A percentile compares a stretch with the other conserved stretches of the same genome.
phyloP scores from a whole-genome alignment of 2,113 vertebrate genomes.

The Oryzias woworae region DNA sequence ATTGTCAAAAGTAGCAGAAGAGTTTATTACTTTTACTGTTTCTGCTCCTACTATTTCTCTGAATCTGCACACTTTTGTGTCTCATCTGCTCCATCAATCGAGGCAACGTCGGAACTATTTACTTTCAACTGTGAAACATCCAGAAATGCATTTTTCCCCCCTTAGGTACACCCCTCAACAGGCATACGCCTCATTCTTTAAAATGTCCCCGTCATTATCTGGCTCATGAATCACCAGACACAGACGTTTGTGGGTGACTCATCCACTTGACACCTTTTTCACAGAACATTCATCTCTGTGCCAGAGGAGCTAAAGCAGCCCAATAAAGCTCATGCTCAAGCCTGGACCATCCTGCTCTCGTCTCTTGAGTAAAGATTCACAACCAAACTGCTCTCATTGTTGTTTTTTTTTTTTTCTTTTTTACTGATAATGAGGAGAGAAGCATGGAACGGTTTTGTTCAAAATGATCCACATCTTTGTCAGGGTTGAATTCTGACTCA shows the following conservation, averaged over 20 bases:
- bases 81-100: not conserved
- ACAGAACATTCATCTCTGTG: slow-evolving; percentile 36
- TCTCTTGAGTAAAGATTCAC: slow-evolving; percentile 41
- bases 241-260: slow-evolving; percentile 47
- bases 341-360: slow-evolving; percentile 41
- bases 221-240: slow-evolving; percentile 50
- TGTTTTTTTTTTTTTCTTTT: slow-evolving; percentile 28
- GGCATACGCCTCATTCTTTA: slow-evolving; percentile 27
- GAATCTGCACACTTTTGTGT: slow-evolving; percentile 14
- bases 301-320: slow-evolving; percentile 33
- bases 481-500: no score
- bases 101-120: slow-evolving; percentile 11
- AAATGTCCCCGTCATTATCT: slow-evolving; percentile 33
- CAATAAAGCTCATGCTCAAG: slow-evolving; percentile 17
- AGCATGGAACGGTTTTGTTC: slow-evolving; percentile 13
- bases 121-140: slow-evolving; percentile 34
- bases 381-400: slow-evolving; percentile 22
- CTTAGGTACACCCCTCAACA: slow-evolving; percentile 10
- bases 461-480: slow-evolving; percentile 18
- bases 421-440: slow-evolving; percentile 29
- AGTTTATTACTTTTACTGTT: slow-evolving; percentile 33
- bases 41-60: slow-evolving; percentile 21
- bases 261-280: slow-evolving; percentile 41
- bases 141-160: slow-evolving; percentile 32
- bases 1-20: slow-evolving; percentile 20